These are phyloP conservation scores for Parazoanthus darwini DNA, from an alignment of 92 coral and sea anemone species.

Conservation along the genomic window DNA sequence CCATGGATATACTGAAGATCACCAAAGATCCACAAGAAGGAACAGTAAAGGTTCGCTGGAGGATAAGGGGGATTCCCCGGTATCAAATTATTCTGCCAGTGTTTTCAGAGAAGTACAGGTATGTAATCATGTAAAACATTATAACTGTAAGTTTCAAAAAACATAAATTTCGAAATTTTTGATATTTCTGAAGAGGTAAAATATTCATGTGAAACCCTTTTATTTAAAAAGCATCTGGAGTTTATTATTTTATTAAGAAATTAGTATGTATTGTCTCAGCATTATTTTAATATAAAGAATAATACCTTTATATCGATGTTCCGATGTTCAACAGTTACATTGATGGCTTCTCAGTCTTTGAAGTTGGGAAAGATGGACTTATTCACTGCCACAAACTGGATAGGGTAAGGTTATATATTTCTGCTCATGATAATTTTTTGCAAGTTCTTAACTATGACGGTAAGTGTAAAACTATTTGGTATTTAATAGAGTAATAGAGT, in stretches of 20 bases:
- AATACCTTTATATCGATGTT: background rate
- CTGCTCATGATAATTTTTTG: background rate
- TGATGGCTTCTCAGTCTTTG: constrained; percentile 98
- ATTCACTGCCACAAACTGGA: constrained; percentile 90
- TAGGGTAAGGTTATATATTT: constrained; percentile 58
- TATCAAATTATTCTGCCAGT: constrained; percentile 51
- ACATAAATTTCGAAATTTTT: background rate
- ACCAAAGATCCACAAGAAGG: constrained; percentile 86
- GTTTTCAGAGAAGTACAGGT: constrained; percentile 63
- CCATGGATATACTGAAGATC: constrained; percentile 81
- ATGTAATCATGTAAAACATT: background rate
- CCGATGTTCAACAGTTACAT: constrained; percentile 64
- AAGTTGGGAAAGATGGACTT: constrained; percentile 91
- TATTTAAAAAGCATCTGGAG: background rate
- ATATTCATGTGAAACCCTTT: background rate
- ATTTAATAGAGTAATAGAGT: too few species aligned
- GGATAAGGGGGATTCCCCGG: constrained; percentile 87
- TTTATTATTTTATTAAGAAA: too few species aligned
- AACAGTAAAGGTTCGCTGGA: constrained; percentile 92
- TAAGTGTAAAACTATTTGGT: too few species aligned
- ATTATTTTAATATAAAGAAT: background rate
- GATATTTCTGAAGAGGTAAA: background rate
- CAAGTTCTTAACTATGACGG: too few species aligned
- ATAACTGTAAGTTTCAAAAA: background rate
- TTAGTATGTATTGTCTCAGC: background rate